Evolutionary conservation across 2,113 vertebrate species (phyloP).

Genomic region (Geococcyx californianus): DNA sequence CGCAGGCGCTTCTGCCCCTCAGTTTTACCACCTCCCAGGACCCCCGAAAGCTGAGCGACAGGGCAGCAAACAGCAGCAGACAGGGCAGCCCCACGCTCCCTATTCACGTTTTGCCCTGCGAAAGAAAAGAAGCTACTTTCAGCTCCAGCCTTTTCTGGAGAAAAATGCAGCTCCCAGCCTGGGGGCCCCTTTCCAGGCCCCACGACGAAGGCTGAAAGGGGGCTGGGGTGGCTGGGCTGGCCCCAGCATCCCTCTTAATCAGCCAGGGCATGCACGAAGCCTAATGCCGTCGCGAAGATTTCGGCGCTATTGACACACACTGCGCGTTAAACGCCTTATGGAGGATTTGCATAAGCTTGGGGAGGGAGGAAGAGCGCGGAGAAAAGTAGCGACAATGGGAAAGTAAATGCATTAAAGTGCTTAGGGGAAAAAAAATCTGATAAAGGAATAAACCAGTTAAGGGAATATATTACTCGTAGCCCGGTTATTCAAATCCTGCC

Average conservation of each 20-base stretch:
- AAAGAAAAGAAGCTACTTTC: neutral
- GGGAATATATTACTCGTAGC: constrained; percentile 48
- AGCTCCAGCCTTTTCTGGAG: constrained; percentile 8
- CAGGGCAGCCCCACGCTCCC: neutral
- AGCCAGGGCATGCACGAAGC: neutral
- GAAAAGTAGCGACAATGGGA: constrained; percentile 38
- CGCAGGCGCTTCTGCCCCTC: accelerated
- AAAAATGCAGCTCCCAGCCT: neutral
- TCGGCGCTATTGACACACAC: neutral
- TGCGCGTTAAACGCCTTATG: constrained; percentile 27
- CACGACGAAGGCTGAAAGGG: neutral
- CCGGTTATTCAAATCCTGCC: constrained; percentile 56
- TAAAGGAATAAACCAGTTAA: constrained; percentile 71
- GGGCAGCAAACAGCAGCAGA: neutral
- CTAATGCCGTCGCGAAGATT: neutral
- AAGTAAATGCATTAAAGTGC: constrained; percentile 69
- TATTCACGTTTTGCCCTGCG: neutral
- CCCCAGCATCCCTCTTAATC: neutral
- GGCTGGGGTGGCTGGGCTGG: neutral
- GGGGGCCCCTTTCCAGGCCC: neutral
- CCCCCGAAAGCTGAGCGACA: neutral
- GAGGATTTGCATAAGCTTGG: constrained; percentile 67
- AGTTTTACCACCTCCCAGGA: neutral
- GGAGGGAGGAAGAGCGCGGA: neutral
- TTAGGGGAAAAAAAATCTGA: constrained; percentile 29